Conservation (phyloP, 2,797 vertebrate genomes). For the Hipposideros larvatus region DNA sequence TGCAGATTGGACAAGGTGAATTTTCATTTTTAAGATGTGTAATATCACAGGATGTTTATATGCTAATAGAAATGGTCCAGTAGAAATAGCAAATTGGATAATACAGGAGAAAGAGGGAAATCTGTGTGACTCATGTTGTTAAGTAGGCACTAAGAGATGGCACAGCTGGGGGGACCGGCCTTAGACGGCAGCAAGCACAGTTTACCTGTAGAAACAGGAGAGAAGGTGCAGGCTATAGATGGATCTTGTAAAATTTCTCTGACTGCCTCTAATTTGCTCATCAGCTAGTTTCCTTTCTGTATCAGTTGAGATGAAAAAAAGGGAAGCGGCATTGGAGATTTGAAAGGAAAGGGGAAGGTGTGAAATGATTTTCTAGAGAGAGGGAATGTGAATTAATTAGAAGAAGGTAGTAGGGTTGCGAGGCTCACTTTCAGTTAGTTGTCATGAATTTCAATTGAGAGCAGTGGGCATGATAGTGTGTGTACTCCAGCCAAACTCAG, state of each 20-base stretch:
- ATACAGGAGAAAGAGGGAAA: neutral
- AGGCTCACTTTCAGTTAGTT: neutral
- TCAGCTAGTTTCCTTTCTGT: constrained; percentile 6
- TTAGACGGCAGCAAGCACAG: neutral
- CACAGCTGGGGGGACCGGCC: neutral
- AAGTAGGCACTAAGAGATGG: neutral
- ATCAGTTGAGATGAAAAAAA: neutral
- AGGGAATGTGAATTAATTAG: neutral
- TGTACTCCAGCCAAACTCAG: neutral
- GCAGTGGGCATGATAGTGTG: neutral
- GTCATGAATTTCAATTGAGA: neutral
- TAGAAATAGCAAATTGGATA: neutral
- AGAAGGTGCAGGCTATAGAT: neutral
- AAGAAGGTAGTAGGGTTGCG: neutral
- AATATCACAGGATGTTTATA: neutral
- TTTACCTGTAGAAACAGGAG: neutral
- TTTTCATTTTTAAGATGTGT: constrained; percentile 17
- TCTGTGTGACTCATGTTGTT: neutral
- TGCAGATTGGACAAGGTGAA: neutral
- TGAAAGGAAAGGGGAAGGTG: constrained; percentile 15
- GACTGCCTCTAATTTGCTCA: neutral
- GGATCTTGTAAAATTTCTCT: neutral
- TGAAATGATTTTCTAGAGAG: neutral
- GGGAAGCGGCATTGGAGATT: neutral
- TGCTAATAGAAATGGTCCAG: neutral